phyloP scores from a whole-genome alignment of 30 jellyfish, hydroid and myxozoan species.

The Aurelia sp. region DNA sequence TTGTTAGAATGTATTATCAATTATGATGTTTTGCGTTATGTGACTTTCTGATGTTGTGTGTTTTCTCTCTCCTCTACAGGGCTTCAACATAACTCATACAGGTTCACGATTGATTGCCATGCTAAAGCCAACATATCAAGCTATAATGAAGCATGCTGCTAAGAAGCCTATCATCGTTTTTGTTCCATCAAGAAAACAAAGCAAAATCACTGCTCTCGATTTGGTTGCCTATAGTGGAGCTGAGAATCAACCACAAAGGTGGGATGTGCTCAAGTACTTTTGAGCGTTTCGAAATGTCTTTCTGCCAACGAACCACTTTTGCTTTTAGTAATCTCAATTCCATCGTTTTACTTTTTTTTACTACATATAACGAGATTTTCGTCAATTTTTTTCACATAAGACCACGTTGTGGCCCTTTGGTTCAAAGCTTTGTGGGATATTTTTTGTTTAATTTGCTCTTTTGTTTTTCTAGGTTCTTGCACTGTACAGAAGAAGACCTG shows the following conservation, averaged over 20 bases:
- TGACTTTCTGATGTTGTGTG: too few relatives aligned
- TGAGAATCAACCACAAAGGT: slow-evolving; percentile 96
- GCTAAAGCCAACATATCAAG: slow-evolving; percentile 95
- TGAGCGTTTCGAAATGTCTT: neutral
- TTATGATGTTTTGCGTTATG: too few relatives aligned
- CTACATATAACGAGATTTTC: too few relatives aligned
- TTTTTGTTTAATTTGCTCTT: neutral
- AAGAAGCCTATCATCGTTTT: slow-evolving; percentile 91
- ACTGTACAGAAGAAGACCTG: slow-evolving; percentile 91
- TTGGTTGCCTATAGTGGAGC: slow-evolving; percentile 94
- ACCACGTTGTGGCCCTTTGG: too few relatives aligned
- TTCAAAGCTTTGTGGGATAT: too few relatives aligned
- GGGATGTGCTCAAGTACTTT: too few relatives aligned
- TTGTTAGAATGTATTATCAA: too few relatives aligned
- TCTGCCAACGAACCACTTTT: neutral
- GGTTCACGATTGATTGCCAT: slow-evolving; percentile 96
- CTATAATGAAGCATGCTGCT: slow-evolving; percentile 80
- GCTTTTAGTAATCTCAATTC: too few relatives aligned
- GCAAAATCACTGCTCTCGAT: slow-evolving; percentile 92
- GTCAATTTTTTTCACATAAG: too few relatives aligned
- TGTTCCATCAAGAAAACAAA: slow-evolving; percentile 73
- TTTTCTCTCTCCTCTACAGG: slow-evolving; percentile 38
- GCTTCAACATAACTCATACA: slow-evolving; percentile 96
- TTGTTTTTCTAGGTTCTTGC: slow-evolving; percentile 70
- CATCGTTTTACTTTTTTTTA: too few relatives aligned